Conservation (phyloP, 1,140 invertebrate genomes). For the Onthophagus taurus region DNA sequence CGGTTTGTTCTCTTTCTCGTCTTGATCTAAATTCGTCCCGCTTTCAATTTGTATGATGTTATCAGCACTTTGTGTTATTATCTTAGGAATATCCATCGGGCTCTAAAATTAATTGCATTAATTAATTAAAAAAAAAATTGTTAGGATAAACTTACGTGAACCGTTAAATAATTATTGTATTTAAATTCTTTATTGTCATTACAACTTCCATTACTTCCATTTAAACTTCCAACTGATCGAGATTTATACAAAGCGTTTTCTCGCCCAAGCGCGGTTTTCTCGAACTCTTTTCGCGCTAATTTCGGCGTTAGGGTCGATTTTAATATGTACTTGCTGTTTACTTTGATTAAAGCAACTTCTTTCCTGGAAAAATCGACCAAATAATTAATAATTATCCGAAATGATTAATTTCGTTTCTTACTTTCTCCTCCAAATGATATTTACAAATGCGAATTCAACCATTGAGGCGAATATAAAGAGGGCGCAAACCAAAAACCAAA, state of each 20-base stretch:
- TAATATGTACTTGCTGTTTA: conserved; percentile 73
- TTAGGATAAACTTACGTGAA: conserved; percentile 48
- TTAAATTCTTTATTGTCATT: conserved; percentile 40
- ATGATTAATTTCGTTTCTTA: conserved; percentile 35
- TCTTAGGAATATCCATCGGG: conserved; percentile 53
- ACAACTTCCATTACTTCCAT: conserved; percentile 17
- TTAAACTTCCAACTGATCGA: conserved; percentile 43
- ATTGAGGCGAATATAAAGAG: conserved; percentile 77
- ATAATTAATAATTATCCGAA: background rate
- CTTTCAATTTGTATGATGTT: conserved; percentile 37
- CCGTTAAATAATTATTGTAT: conserved; percentile 62
- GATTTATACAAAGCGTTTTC: conserved; percentile 53
- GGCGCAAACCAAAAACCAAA: conserved; percentile 80
- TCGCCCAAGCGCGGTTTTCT: conserved; percentile 43
- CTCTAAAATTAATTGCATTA: conserved; percentile 42
- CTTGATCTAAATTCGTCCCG: conserved; percentile 25
- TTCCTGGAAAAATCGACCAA: conserved; percentile 45
- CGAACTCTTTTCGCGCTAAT: conserved; percentile 56
- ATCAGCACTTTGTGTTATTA: conserved; percentile 54
- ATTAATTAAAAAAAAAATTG: conserved; percentile 1
- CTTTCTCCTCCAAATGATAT: conserved; percentile 78
- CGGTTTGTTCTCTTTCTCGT: conserved; percentile 29
- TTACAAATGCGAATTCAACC: conserved; percentile 84
- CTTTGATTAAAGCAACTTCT: conserved; percentile 70
- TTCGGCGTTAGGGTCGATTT: conserved; percentile 73